These are phyloP conservation scores for Galerucella pusilla DNA, from an alignment of 2,888 invertebrate genomes.

Conservation along the genomic window DNA sequence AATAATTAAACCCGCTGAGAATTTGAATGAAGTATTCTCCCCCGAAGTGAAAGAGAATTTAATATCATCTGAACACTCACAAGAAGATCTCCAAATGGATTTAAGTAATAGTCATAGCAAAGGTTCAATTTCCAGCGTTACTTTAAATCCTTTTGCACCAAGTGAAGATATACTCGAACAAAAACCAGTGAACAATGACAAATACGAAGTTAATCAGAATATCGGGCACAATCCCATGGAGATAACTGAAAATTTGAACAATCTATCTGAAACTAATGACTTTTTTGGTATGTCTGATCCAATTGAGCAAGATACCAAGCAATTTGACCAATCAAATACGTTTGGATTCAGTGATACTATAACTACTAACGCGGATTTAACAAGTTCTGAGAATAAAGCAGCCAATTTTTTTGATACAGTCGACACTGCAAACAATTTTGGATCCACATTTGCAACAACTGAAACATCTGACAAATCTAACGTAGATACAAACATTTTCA, in stretches of 20 bases:
- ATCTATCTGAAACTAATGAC: constrained; percentile 20
- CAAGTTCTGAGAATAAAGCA: background rate
- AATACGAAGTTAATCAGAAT: constrained; percentile 39
- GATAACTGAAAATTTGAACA: constrained; percentile 40
- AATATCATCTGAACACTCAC: constrained; percentile 60
- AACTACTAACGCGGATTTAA: background rate
- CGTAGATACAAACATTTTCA: background rate
- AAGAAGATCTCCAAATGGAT: constrained; percentile 63
- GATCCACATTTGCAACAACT: background rate
- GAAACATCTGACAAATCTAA: background rate
- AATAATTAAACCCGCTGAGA: background rate
- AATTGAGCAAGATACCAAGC: background rate
- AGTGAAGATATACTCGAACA: constrained; percentile 52
- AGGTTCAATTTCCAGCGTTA: constrained; percentile 62
- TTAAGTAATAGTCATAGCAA: constrained; percentile 64
- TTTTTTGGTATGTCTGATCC: constrained; percentile 12
- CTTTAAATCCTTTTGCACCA: constrained; percentile 67
- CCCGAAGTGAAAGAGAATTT: constrained; percentile 44
- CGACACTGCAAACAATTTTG: background rate
- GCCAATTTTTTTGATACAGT: constrained; percentile 4
- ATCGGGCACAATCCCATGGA: constrained; percentile 39
- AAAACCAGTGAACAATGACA: constrained; percentile 48
- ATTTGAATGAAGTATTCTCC: constrained; percentile 9
- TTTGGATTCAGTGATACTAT: constrained; percentile 43
- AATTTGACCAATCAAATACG: constrained; percentile 8